Base-by-base conservation (phyloP, 2,797 vertebrate genomes). In the Premnoplex brunnescens region DNA sequence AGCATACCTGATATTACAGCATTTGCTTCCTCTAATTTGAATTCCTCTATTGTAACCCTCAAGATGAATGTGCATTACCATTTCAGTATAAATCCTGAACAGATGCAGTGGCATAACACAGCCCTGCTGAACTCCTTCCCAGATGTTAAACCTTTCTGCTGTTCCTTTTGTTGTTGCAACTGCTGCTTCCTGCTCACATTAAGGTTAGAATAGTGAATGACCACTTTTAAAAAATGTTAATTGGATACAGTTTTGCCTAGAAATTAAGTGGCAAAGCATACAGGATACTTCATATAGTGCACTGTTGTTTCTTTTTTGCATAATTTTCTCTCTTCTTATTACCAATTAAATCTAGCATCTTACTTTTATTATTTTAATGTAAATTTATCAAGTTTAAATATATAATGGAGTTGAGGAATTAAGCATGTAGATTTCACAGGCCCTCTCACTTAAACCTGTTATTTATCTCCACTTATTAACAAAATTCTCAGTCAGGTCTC, bases 51-150 rank as follows among this genome's bases (percentile, higher is more conserved):
- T 84, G 81, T 81, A 94, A 82, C 62, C 18, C 64, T 77, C 69
- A 78, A 75, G 77, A 94, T 81, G 88, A 85, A 91, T 23, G 52
- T 37, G 6, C 20, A 17, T 92, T 91, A 56, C 24, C 18, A 55
- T 91, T 94, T 85, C 83, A 81, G 32, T 64, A 69, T 37, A 93
- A 93, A 94, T 88, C 71, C 76, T 62, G 56, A 94, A 81, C 52
- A 91, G 77, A 87, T 83, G 67, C 51, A 90, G 62, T 66, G 62
- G 52, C 48, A 93, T 58, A 78, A 75, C 10, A 9, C 37, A 77
- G 20, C 39, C 49, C 51, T 93, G 41, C 74, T 75, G 46, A 91
- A 73, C 60, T 87, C 19, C 18, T 91, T 94, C 79, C 58, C 55
- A 87, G 46, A 91, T 75, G 71, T 80, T 87, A 87, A 85, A 94